Evolutionary conservation across 2,113 vertebrate species (phyloP).

Genomic region (Phyllopteryx taeniolatus): DNA sequence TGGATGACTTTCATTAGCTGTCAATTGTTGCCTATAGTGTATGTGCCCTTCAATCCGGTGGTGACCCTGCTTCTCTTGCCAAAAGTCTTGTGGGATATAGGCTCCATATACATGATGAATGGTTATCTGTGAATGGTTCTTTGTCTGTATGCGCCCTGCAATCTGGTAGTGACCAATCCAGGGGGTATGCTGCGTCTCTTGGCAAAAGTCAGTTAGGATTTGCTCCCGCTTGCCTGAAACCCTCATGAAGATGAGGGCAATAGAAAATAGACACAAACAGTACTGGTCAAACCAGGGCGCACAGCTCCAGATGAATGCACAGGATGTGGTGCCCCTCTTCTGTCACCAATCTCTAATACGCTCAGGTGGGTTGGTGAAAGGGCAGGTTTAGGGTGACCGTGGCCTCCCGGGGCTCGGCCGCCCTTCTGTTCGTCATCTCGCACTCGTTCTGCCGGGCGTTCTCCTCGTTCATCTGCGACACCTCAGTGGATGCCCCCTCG

Average conservation of each 20-base stretch:
- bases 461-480: slow-evolving; percentile 79
- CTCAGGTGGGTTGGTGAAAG: slow-evolving; percentile 65
- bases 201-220: background rate
- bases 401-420: slow-evolving; percentile 60
- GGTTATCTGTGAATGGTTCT: background rate
- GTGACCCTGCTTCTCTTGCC: no score
- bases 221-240: background rate
- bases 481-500: slow-evolving; percentile 76
- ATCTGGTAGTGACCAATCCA: background rate
- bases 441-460: slow-evolving; percentile 67
- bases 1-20: background rate
- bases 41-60: background rate
- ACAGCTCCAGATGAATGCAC: background rate
- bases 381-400: slow-evolving; percentile 67
- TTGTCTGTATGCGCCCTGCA: background rate
- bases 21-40: no score
- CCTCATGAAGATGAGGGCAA: background rate
- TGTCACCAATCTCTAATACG: background rate
- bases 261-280: background rate
- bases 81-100: no score
- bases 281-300: background rate
- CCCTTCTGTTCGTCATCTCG: slow-evolving; percentile 66
- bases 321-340: background rate
- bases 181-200: background rate
- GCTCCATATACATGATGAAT: no score